phyloP scores from a whole-genome alignment of 2,113 vertebrate species.

The Bagarius yarrelli region DNA sequence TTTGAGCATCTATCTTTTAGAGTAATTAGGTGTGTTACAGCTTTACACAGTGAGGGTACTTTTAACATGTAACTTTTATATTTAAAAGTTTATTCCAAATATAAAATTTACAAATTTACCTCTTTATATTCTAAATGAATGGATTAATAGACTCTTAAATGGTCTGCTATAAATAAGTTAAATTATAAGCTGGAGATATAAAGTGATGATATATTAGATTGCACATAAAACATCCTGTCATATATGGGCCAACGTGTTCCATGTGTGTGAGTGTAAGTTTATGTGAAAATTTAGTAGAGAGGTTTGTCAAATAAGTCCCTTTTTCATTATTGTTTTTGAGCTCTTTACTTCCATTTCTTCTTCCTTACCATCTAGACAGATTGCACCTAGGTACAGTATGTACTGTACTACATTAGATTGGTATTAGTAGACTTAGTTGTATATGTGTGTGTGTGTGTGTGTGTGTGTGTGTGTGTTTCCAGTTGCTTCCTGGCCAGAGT shows the following conservation, averaged over 20 bases:
- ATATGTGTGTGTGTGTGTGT: not conserved
- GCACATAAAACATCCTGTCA: not conserved
- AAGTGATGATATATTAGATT: not conserved
- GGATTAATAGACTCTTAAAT: not conserved
- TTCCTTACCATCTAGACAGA: slow-evolving; percentile 27
- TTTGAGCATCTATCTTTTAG: not conserved
- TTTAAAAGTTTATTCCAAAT: no score
- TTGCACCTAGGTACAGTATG: not conserved
- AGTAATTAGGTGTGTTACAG: not conserved
- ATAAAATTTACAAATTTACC: no score
- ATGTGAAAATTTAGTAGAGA: not conserved
- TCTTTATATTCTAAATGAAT: no score
- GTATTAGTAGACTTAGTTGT: not conserved
- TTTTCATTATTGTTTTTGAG: slow-evolving; percentile 6
- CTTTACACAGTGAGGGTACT: no score
- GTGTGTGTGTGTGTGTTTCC: no score
- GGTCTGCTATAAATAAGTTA: not conserved
- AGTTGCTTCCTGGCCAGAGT: slow-evolving; percentile 30
- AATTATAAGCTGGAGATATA: not conserved
- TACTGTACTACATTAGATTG: not conserved
- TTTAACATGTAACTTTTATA: no score
- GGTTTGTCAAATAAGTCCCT: slow-evolving; percentile 35
- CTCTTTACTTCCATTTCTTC: not conserved
- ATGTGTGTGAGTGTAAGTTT: not conserved
- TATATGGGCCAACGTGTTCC: not conserved